Conservation (phyloP, 1,140 invertebrate species). For the Plodia interpunctella region DNA sequence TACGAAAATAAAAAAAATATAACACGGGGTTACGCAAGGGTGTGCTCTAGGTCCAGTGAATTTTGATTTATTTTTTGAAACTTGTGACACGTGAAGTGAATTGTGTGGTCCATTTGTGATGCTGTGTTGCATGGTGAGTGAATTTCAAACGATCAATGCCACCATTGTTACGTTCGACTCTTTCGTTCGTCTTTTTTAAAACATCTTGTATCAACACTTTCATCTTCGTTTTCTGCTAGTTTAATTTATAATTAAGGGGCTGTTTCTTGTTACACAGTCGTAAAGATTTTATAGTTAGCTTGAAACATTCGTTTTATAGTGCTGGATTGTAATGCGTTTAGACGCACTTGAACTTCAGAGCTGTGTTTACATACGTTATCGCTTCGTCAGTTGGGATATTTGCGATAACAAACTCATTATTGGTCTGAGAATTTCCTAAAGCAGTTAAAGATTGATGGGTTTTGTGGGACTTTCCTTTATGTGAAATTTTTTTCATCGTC, state of each 20-base stretch:
- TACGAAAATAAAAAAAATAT: constrained; percentile 44
- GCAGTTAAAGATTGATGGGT: constrained; percentile 2
- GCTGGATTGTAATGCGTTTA: constrained; percentile 35
- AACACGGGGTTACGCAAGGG: constrained; percentile 47
- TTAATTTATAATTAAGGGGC: constrained; percentile 63
- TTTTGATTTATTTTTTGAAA: constrained; percentile 18
- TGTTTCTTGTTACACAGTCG: constrained; percentile 33
- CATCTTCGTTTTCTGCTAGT: constrained; percentile 61
- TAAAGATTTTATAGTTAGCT: constrained; percentile 56
- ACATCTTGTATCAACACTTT: constrained; percentile 46
- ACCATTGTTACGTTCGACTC: constrained; percentile 55
- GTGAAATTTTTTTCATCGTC: neutral
- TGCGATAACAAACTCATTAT: constrained; percentile 25
- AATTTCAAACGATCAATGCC: constrained; percentile 60
- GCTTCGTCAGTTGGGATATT: constrained; percentile 25
- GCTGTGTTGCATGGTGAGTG: constrained; percentile 63
- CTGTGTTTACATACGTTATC: constrained; percentile 39
- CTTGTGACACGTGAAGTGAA: constrained; percentile 42
- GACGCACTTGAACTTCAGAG: constrained; percentile 45
- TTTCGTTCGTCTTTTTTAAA: constrained; percentile 56
- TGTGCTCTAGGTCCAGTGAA: constrained; percentile 43
- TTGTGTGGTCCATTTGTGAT: constrained; percentile 49
- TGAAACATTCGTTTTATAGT: constrained; percentile 59
- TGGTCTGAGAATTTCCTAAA: constrained; percentile 5
- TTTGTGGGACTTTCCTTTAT: neutral